These are phyloP conservation scores for Linhomoeus sp. DNA, from an alignment of 2,888 invertebrate species.

Conservation along the genomic window DNA sequence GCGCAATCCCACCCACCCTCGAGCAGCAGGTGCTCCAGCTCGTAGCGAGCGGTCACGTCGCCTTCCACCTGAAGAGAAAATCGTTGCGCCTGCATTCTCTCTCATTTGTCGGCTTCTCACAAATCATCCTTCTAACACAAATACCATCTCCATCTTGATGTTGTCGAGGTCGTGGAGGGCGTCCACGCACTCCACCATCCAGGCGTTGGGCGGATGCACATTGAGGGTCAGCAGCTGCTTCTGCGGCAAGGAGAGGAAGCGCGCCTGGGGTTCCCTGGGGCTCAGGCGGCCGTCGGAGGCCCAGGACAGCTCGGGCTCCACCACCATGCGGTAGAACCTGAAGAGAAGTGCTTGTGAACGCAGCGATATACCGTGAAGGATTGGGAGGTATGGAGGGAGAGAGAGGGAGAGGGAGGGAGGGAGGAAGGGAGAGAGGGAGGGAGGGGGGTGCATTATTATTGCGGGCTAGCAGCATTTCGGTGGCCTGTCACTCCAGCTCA, in stretches of 20 bases:
- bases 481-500: no score
- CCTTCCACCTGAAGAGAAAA: conserved; percentile 20
- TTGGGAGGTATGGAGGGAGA: no score
- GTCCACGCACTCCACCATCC: conserved; percentile 53
- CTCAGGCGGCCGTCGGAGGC: conserved; percentile 43
- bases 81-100: no score
- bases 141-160: conserved; percentile 71
- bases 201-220: conserved; percentile 39
- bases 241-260: conserved; percentile 69
- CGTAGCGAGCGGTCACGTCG: conserved; percentile 58
- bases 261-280: conserved; percentile 49
- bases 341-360: conserved; percentile 10
- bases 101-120: no score
- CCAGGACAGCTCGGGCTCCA: conserved; percentile 72
- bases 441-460: no score
- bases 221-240: conserved; percentile 75
- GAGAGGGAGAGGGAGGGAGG: no score
- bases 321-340: conserved; percentile 82
- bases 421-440: no score
- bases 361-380: no score
- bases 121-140: no score
- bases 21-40: conserved; percentile 72
- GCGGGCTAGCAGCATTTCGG: no score
- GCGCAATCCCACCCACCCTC: conserved; percentile 61
- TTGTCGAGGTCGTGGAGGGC: conserved; percentile 92